Conservation (phyloP, 2,888 invertebrate species). For the Rhingia campestris region DNA sequence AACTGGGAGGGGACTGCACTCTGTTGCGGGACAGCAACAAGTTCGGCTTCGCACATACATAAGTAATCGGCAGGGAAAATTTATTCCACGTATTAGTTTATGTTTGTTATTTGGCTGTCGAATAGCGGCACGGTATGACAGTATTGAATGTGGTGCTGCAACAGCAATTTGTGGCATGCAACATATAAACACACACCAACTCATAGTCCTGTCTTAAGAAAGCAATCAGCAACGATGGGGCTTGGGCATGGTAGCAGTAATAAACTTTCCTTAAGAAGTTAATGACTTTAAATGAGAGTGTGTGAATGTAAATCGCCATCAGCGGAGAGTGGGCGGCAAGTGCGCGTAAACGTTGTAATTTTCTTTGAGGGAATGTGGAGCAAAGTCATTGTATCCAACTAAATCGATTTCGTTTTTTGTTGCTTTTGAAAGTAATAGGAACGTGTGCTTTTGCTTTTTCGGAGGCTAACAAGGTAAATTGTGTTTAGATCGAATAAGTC, state of each 20-base stretch:
- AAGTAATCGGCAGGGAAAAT: slow-evolving; percentile 57
- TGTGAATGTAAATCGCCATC: slow-evolving; percentile 20
- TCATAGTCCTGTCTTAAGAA: slow-evolving; percentile 49
- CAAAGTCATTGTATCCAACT: slow-evolving; percentile 39
- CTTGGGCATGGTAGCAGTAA: slow-evolving; percentile 39
- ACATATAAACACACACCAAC: neutral
- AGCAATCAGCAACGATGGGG: slow-evolving; percentile 49
- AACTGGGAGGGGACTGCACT: slow-evolving; percentile 34
- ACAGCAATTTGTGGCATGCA: slow-evolving; percentile 71
- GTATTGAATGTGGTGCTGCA: slow-evolving; percentile 44
- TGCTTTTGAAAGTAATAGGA: neutral
- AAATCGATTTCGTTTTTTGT: slow-evolving; percentile 9
- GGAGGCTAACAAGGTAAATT: neutral
- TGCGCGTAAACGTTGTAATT: slow-evolving; percentile 12
- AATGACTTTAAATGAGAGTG: slow-evolving; percentile 69
- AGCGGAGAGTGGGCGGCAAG: neutral
- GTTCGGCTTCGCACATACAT: slow-evolving; percentile 41
- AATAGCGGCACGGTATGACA: slow-evolving; percentile 45
- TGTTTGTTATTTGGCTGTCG: slow-evolving; percentile 65
- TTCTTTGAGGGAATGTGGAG: slow-evolving; percentile 23
- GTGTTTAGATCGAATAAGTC: neutral
- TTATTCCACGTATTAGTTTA: slow-evolving; percentile 71
- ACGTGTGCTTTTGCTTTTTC: slow-evolving; percentile 6
- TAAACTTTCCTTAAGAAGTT: slow-evolving; percentile 70
- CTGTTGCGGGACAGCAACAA: slow-evolving; percentile 68